Evolutionary conservation across 2,113 vertebrate genomes (phyloP).

Genomic region (Hemichromis elongatus): DNA sequence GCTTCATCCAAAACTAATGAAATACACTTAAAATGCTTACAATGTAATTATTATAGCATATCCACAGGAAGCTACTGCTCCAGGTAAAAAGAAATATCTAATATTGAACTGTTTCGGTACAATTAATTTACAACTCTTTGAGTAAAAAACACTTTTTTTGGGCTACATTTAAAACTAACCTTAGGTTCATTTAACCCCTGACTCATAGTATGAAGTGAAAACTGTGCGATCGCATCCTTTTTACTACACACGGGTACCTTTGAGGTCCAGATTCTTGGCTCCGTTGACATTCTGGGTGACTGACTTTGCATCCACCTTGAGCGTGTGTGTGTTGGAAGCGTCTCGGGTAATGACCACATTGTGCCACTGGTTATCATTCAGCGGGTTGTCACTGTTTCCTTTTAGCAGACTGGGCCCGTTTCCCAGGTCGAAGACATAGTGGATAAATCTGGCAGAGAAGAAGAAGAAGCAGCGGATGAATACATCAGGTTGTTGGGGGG

Average conservation of each 20-base stretch:
- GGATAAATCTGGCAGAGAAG: conserved; percentile 81
- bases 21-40: not conserved
- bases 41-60: not conserved
- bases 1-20: fast-evolving
- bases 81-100: not conserved
- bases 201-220: too few species aligned
- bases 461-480: not conserved
- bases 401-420: conserved; percentile 97
- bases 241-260: conserved; percentile 74
- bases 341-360: conserved; percentile 93
- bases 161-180: not conserved
- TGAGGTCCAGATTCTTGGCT: conserved; percentile 96
- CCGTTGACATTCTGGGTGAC: conserved; percentile 98
- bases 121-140: not conserved
- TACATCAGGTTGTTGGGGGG: not conserved
- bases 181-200: not conserved
- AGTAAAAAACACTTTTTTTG: not conserved
- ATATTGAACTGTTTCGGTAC: fast-evolving
- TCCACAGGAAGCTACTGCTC: not conserved
- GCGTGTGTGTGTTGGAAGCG: conserved; percentile 89
- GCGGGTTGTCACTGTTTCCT: conserved; percentile 89
- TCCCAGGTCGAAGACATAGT: conserved; percentile 95
- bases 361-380: conserved; percentile 98
- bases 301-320: conserved; percentile 90
- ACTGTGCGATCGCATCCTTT: not conserved